A percentile compares a stretch with the other conserved stretches of the same genome.
These are phyloP conservation scores for Martes flavigula DNA, from an alignment of 2,797 vertebrate genomes.

Conservation along the genomic window DNA sequence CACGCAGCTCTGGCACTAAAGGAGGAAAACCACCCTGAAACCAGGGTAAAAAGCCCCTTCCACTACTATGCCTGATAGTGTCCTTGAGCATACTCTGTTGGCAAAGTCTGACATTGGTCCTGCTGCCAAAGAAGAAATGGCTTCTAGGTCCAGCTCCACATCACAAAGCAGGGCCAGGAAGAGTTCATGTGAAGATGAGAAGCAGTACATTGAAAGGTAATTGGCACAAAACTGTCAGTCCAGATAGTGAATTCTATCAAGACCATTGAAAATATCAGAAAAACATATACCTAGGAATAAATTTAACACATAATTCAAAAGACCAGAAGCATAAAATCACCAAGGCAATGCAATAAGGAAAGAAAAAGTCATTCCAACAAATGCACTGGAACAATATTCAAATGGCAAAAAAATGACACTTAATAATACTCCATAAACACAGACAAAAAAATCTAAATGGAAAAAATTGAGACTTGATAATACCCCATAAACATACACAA, in stretches of 20 bases:
- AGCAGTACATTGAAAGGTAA: not conserved
- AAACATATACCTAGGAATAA: not conserved
- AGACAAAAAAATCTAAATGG: not conserved
- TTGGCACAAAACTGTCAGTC: not conserved
- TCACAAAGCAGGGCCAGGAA: not conserved
- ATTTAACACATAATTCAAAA: not conserved
- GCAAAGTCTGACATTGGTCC: not conserved
- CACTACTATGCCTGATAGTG: not conserved
- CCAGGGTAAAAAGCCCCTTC: no score
- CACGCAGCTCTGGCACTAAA: not conserved
- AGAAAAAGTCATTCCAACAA: not conserved
- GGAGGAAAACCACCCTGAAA: not conserved
- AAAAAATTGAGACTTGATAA: not conserved
- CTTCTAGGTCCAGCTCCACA: not conserved
- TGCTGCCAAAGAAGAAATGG: no score
- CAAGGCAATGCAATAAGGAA: not conserved
- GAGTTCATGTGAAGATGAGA: not conserved
- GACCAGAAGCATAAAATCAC: not conserved
- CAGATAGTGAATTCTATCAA: not conserved
- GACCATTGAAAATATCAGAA: not conserved
- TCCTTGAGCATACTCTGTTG: not conserved
- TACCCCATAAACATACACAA: not conserved
- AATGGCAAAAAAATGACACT: not conserved
- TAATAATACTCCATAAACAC: not conserved
- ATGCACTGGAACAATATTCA: not conserved